These are phyloP conservation scores for Protaetia brevitarsis DNA, from an alignment of 1,140 invertebrate genomes.

Conservation along the genomic window DNA sequence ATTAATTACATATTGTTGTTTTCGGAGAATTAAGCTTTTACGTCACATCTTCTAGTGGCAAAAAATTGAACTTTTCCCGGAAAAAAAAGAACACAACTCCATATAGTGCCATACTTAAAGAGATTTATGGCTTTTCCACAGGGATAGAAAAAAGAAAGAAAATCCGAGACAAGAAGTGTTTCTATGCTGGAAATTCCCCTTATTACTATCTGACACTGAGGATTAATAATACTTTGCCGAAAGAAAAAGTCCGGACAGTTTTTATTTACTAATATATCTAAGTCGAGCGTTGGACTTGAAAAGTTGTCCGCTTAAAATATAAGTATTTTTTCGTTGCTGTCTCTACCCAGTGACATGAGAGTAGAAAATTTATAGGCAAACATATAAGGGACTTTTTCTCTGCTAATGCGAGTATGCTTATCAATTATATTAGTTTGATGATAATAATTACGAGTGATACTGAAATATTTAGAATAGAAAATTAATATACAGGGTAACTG, in stretches of 20 bases:
- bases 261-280: conserved; percentile 13
- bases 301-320: conserved; percentile 9
- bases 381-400: too few relatives aligned
- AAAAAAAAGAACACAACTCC: background rate
- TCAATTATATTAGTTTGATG: too few relatives aligned
- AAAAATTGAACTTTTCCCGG: background rate
- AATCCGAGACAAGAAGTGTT: conserved; percentile 16
- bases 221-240: conserved; percentile 10
- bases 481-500: too few relatives aligned
- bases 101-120: conserved; percentile 10
- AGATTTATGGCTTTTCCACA: conserved; percentile 10
- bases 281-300: background rate
- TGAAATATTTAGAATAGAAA: too few relatives aligned
- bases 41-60: background rate
- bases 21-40: background rate
- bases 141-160: conserved; percentile 6
- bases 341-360: background rate
- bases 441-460: too few relatives aligned
- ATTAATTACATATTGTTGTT: background rate
- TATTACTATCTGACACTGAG: conserved; percentile 15
- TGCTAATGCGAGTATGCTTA: too few relatives aligned
- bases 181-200: conserved; percentile 1
- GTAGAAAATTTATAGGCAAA: conserved; percentile 4
- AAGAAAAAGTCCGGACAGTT: background rate
- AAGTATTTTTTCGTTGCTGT: conserved; percentile 2